Evolutionary conservation across 2,888 invertebrate species (phyloP).

Genomic region (Aleiodes leptofemur): DNA sequence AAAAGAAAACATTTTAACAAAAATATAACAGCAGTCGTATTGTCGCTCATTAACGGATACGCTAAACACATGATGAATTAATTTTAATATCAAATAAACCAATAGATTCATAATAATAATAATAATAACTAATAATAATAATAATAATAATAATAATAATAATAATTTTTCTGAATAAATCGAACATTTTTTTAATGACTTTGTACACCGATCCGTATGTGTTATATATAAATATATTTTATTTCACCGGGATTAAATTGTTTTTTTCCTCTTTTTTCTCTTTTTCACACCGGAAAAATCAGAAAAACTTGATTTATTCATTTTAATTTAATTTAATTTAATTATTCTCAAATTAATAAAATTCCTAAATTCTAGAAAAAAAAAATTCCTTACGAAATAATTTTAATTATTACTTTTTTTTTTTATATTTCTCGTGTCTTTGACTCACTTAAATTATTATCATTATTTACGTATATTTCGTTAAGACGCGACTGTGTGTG

Average conservation of each 20-base stretch:
- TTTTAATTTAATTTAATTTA: slow-evolving; percentile 24
- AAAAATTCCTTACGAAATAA: slow-evolving; percentile 16
- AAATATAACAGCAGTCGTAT: slow-evolving; percentile 72
- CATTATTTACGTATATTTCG: slow-evolving; percentile 35
- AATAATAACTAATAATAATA: slow-evolving; percentile 39
- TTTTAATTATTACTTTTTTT: not conserved
- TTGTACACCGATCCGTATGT: slow-evolving; percentile 63
- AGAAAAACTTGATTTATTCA: slow-evolving; percentile 32
- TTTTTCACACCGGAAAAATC: slow-evolving; percentile 44
- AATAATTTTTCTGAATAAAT: slow-evolving; percentile 54
- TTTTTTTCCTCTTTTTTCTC: too few relatives aligned
- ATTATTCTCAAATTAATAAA: not conserved
- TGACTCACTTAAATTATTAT: slow-evolving; percentile 27
- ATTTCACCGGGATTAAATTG: slow-evolving; percentile 53
- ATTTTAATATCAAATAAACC: slow-evolving; percentile 59
- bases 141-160: slow-evolving; percentile 47
- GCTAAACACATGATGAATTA: slow-evolving; percentile 62
- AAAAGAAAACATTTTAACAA: slow-evolving; percentile 64
- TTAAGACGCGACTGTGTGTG: slow-evolving; percentile 17
- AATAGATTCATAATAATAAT: slow-evolving; percentile 53
- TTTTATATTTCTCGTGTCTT: slow-evolving; percentile 1
- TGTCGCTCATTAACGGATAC: slow-evolving; percentile 61
- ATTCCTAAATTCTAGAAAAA: slow-evolving; percentile 27
- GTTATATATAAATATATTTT: slow-evolving; percentile 53
- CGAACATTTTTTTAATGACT: slow-evolving; percentile 54